Conservation (phyloP, 2,888 invertebrate genomes). For the Xestia c-nigrum region DNA sequence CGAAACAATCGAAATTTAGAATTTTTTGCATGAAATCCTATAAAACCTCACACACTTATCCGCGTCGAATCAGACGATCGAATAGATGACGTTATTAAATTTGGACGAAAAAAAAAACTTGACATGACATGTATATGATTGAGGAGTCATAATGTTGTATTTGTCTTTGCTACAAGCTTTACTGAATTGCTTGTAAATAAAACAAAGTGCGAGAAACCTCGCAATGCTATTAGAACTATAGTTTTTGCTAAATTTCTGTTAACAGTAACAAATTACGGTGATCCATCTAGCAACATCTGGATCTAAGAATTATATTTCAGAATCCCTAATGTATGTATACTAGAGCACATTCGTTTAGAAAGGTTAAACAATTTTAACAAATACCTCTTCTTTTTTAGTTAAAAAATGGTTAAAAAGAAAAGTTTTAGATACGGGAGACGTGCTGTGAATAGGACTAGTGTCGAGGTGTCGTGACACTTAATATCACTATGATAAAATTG, state of each 20-base stretch:
- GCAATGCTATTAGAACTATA: constrained; percentile 12
- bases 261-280: constrained; percentile 41
- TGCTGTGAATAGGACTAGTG: constrained; percentile 70
- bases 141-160: background rate
- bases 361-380: constrained; percentile 26
- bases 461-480: constrained; percentile 79
- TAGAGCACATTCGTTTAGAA: constrained; percentile 18
- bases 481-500: constrained; percentile 84
- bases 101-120: too few species aligned
- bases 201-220: background rate
- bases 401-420: constrained; percentile 62
- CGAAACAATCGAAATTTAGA: too few species aligned
- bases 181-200: background rate
- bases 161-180: background rate
- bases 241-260: constrained; percentile 22
- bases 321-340: constrained; percentile 36
- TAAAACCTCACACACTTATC: too few species aligned
- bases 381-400: constrained; percentile 20
- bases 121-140: background rate
- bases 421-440: constrained; percentile 71
- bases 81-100: too few species aligned
- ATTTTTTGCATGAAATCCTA: too few species aligned
- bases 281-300: constrained; percentile 55
- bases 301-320: constrained; percentile 25
- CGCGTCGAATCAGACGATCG: too few species aligned